Evolutionary conservation across 2,797 vertebrate species (phyloP), one percentile per base, ranked within the genome.

Genomic region (Sitta carolinensis): DNA sequence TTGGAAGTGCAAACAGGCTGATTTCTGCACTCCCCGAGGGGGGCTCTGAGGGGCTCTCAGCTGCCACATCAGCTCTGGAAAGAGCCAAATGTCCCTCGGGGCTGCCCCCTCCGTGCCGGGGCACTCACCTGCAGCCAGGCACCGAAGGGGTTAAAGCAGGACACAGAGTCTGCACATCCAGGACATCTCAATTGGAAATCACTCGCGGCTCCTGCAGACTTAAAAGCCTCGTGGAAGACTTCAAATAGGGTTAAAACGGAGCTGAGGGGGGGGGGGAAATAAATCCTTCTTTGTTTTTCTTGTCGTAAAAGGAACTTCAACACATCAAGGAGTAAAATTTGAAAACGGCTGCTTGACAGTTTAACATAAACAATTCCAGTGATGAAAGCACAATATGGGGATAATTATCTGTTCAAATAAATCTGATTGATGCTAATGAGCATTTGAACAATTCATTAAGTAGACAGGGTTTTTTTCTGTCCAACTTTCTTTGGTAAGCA

Each of bases 401-500:
- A 97, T 93, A 94, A 96, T 94, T 96, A 95, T 95, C 94, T 96
- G 86, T 96, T 97, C 94, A 92, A 93, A 96, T 96, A 95, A 90
- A 94, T 95, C 87, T 95, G 94, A 97, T 87, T 79, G 90, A 94
- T 88, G 84, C 89, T 96, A 95, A 97, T 72, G 89, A 97, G 92
- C 84, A 68, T 90, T 95, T 95, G 87, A 95, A 92, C 89, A 89
- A 95, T 95, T 87, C 93, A 95, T 97, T 81, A 92, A 90, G 50
- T 80, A 95, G 69, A 34, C 82, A 45, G 45, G 9, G 14, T 11
- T 80, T 88, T 86, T 84, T 96, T 80, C 55, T 78, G 34, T 50
- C 58, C 57, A 43, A 22, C 93, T 97, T 95, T 59, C 77, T 92
- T 91, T 89, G 54, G 90, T 94, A 96, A 96, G 94, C 93, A 94